phyloP scores from a whole-genome alignment of 2,113 vertebrate genomes.

The Thermophis baileyi region DNA sequence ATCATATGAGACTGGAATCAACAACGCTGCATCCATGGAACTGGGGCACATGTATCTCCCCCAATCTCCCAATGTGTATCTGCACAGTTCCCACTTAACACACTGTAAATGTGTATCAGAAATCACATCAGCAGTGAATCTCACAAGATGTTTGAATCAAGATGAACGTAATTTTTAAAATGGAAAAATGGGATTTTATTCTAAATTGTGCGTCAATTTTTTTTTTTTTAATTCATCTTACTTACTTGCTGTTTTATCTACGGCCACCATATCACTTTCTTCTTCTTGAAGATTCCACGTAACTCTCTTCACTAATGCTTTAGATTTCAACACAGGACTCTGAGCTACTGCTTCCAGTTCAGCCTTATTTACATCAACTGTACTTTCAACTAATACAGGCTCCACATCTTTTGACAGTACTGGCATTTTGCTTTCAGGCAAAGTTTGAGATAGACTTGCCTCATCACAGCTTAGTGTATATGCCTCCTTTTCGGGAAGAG shows the following conservation, averaged over 20 bases:
- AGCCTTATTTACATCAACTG: slow-evolving; percentile 30
- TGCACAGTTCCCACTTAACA: background rate
- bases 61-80: background rate
- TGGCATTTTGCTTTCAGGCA: background rate
- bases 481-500: slow-evolving; percentile 44
- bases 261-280: slow-evolving; percentile 45
- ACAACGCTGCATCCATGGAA: background rate
- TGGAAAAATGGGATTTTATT: background rate
- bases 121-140: background rate
- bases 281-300: slow-evolving; percentile 94
- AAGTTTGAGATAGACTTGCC: background rate
- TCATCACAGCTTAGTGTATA: slow-evolving; percentile 37
- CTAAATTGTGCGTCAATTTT: background rate
- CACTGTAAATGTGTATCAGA: background rate
- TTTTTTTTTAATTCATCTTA: background rate
- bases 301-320: slow-evolving; percentile 86
- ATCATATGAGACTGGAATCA: background rate
- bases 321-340: slow-evolving; percentile 66
- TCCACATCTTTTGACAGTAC: slow-evolving; percentile 49
- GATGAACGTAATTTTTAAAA: background rate
- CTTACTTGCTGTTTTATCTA: slow-evolving; percentile 80
- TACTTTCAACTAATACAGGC: slow-evolving; percentile 37
- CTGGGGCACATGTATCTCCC: background rate
- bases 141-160: background rate
- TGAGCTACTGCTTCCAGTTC: slow-evolving; percentile 53